Base-by-base conservation (phyloP, 2,797 vertebrate genomes). In the Sebastes elongatus region DNA sequence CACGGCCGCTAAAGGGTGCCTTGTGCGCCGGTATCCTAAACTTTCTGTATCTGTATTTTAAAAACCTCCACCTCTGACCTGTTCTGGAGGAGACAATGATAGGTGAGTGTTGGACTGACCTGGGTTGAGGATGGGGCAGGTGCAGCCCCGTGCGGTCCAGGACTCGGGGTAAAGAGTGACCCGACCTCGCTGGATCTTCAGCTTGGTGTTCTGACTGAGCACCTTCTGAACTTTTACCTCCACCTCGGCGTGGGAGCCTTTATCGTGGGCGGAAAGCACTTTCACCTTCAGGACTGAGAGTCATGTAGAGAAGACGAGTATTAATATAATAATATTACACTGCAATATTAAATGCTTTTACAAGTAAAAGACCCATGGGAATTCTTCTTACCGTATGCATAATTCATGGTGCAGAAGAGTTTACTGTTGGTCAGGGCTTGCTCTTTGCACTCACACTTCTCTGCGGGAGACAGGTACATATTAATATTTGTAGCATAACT, bases 381-480 rank as follows among this genome's bases (percentile, higher is more conserved):
- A 8, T 10, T 95, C 97, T 97, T 87, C 97, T 97, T 87, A 99
- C 99, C 98, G 6, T 98, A 99, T 8, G 97, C 97, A 74, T 97
- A 98, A 86, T 97, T 99, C 97, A 97, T 98, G 67, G 93, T 96
- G 23, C 98, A 99, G 96, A 99, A 99, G 62, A 96, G 91, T 95
- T 98, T 97, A 76, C 96, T 93, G 91, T 97, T 98, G 93, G 96
- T 96, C 91, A 99, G 94, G 7, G 95, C 93, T 86, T 98, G 98
- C 76, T 98, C 97, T 94, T 99, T 99, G 94, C 99, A 99, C 89
- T 98, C 97, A 30, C 98, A 99, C 95, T 98, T 99, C 93, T 98
- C 98, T 99, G 93, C 53, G 86, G 78, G 93, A 90, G 83, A 68
- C 74, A 90, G 90, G 91, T n/a, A 78, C 86, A 88, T 18, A 84